Base-by-base conservation (phyloP, 2,113 vertebrate species). In the Piprites chloris region DNA sequence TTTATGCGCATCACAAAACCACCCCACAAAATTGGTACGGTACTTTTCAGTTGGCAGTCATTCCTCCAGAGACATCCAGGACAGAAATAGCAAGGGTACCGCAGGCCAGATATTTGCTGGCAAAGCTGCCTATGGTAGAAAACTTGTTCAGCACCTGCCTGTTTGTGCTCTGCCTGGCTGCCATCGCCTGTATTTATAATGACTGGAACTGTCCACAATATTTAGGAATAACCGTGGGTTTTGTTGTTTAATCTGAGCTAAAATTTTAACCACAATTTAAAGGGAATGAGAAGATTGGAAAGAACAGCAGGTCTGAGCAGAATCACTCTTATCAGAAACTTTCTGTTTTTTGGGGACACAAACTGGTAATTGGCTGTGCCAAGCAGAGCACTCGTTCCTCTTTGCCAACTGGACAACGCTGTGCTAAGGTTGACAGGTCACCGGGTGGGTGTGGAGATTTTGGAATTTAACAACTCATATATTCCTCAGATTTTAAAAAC, bases 11-110 rank as follows among this genome's bases (percentile, higher is more conserved):
- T 94, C 76, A 87, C 90, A 90, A 84, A 97, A 50, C 82, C 87
- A 93, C 30, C 6, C 4, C 88, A 81, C 90, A 82, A 81, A 95
- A 93, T 26, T 90, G 90, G 88, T 96, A 35, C 23, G 61, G 90
- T 81, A 37, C 76, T 93, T 93, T 93, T 90, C 46, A 33, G 78
- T 96, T 96, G 96, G 96, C 96, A 97, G 93, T 23, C 65, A 1
- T 81, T 94, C 49, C 76, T 90, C 76, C 44, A 71, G 93, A 94
- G 90, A 92, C 72, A 88, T 90, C 90, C 95, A 94, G 79, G 93
- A 96, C 92, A 93, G 83, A 93, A 96, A 96, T 95, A 96, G 96
- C 72, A 93, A 93, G 85, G 65, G 73, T 92, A 65, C 61, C 46
- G 83, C 52, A 75, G 83, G 93, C 96, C 93, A 97, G 79, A 94